Evolutionary conservation across 1,140 invertebrate genomes (phyloP).

Genomic region (Medauroidea extradentata): DNA sequence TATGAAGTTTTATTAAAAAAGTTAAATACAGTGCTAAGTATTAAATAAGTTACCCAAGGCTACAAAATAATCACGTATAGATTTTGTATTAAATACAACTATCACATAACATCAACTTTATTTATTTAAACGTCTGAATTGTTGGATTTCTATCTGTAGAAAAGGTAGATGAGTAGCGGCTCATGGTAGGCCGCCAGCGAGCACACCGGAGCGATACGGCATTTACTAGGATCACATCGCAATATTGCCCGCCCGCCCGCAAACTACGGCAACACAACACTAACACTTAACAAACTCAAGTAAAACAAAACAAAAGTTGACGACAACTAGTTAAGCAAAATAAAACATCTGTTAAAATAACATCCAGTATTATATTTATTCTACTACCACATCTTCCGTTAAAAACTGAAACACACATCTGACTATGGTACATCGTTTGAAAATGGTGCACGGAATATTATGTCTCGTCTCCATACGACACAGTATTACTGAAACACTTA

Average conservation of each 20-base stretch:
- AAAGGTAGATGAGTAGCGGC: slow-evolving; percentile 11
- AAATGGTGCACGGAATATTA: too few relatives aligned
- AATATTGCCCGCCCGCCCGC: too few relatives aligned
- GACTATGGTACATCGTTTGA: neutral
- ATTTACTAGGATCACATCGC: too few relatives aligned
- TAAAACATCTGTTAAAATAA: slow-evolving; percentile 15
- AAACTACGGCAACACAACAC: neutral
- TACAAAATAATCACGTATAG: slow-evolving; percentile 27
- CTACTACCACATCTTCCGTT: slow-evolving; percentile 2
- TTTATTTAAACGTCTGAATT: slow-evolving; percentile 20
- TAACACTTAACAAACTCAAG: slow-evolving; percentile 15
- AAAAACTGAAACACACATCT: slow-evolving; percentile 12
- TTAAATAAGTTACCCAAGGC: slow-evolving; percentile 27
- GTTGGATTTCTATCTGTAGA: slow-evolving; percentile 20
- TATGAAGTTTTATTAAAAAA: slow-evolving; percentile 25
- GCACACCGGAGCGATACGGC: too few relatives aligned
- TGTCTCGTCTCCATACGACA: too few relatives aligned
- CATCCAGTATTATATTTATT: slow-evolving; percentile 8
- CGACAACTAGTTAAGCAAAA: slow-evolving; percentile 8
- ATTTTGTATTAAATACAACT: slow-evolving; percentile 27
- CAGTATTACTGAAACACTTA: too few relatives aligned
- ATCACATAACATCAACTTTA: slow-evolving; percentile 25
- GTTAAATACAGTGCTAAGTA: slow-evolving; percentile 25
- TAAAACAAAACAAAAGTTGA: slow-evolving; percentile 12
- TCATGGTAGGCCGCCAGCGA: too few relatives aligned